Evolutionary conservation across 2,888 invertebrate species (phyloP).

Genomic region (Meganola albula): DNA sequence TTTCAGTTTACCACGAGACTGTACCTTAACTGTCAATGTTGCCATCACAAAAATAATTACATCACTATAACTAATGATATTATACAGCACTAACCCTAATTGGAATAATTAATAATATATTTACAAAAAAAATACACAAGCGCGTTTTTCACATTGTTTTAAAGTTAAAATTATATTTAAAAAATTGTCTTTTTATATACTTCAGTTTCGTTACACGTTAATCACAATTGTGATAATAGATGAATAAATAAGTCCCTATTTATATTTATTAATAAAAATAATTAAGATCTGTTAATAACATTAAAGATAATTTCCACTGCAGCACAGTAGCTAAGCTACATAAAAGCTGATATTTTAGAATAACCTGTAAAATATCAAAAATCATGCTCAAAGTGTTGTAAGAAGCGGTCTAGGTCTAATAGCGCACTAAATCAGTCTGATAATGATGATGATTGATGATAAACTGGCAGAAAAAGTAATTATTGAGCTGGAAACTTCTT

Average conservation of each 20-base stretch:
- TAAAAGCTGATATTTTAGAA: too few species aligned
- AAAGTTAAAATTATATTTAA: constrained; percentile 18
- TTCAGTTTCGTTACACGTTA: constrained; percentile 26
- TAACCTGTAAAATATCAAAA: too few species aligned
- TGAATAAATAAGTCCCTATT: constrained; percentile 30
- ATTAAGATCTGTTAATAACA: constrained; percentile 23
- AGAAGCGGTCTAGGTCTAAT: too few species aligned
- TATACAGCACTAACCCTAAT: constrained; percentile 68
- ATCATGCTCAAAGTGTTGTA: too few species aligned
- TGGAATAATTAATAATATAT: constrained; percentile 67
- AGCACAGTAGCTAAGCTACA: too few species aligned
- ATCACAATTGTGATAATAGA: constrained; percentile 28
- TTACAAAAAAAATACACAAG: constrained; percentile 64
- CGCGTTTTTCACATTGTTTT: constrained; percentile 29
- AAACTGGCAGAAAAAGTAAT: too few species aligned
- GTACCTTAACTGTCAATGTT: constrained; percentile 18
- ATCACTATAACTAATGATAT: constrained; percentile 58
- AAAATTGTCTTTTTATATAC: constrained; percentile 29
- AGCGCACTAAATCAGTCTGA: too few species aligned
- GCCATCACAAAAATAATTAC: constrained; percentile 47
- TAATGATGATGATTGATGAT: too few species aligned
- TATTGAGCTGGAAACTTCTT: too few species aligned
- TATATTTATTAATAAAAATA: constrained; percentile 27
- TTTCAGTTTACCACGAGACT: constrained; percentile 12
- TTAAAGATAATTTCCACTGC: too few species aligned